These are phyloP conservation scores for Fulmarus glacialis DNA, from an alignment of 2,113 vertebrate genomes.

Conservation along the genomic window DNA sequence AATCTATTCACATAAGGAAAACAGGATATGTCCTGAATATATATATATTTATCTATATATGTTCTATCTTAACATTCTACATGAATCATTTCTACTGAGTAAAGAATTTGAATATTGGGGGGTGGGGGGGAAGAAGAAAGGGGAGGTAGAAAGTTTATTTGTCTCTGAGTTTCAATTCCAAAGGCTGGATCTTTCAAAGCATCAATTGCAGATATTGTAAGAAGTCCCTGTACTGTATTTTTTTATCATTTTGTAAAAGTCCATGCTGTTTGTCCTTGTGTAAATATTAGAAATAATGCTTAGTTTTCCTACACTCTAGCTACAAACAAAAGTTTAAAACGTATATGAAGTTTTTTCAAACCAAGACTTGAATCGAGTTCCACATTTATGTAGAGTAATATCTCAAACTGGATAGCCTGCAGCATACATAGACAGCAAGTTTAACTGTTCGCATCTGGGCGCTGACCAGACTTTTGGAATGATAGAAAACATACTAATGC, in stretches of 20 bases:
- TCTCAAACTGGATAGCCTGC: background rate
- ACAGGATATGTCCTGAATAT: background rate
- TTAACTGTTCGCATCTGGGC: background rate
- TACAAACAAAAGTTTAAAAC: background rate
- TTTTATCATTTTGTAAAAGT: background rate
- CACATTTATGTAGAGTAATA: background rate
- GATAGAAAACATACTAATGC: background rate
- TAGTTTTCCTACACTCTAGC: background rate
- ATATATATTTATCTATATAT: background rate
- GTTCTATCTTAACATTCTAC: background rate
- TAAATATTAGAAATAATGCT: slow-evolving; percentile 3
- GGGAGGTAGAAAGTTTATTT: background rate
- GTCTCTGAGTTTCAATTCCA: background rate
- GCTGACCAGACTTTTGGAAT: background rate
- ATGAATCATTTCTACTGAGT: background rate
- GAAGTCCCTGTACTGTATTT: background rate
- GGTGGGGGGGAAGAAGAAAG: background rate
- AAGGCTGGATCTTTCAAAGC: background rate
- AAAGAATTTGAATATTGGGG: background rate
- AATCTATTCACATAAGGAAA: background rate
- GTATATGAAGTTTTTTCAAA: background rate
- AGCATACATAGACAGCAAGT: background rate
- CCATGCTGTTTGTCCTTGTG: fast-evolving
- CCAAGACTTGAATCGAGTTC: background rate
- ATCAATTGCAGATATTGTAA: background rate